Evolutionary conservation across 2,113 vertebrate species (phyloP).

Genomic region (Alethe castanea): DNA sequence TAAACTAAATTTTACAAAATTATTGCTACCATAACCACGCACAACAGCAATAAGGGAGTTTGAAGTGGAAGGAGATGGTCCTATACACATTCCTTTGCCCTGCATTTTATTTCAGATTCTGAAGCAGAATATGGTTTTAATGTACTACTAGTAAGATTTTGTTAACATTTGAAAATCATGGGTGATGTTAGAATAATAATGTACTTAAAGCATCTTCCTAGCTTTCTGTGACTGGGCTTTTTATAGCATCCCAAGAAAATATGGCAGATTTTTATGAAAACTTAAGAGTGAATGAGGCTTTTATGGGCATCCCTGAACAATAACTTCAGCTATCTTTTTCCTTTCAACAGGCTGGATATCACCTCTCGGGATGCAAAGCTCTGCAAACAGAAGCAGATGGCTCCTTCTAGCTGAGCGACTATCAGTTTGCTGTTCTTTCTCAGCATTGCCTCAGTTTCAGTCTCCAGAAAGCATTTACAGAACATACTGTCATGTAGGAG

Average conservation of each 20-base stretch:
- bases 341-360: background rate
- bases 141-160: background rate
- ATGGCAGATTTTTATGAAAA: background rate
- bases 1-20: background rate
- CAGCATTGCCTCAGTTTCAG: background rate
- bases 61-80: background rate
- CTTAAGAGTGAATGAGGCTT: background rate
- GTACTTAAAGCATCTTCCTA: background rate
- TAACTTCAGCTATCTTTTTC: background rate
- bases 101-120: background rate
- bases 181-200: background rate
- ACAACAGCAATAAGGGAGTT: background rate
- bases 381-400: constrained; percentile 43
- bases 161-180: background rate
- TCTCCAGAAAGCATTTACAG: constrained; percentile 15
- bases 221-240: background rate
- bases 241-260: background rate
- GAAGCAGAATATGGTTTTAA: background rate
- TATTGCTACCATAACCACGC: background rate
- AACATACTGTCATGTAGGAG: background rate
- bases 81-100: background rate
- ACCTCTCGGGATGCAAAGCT: background rate
- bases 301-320: background rate
- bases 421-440: constrained; percentile 29
- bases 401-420: constrained; percentile 29